These are phyloP conservation scores for Cinclus mexicanus DNA, from an alignment of 2,113 vertebrate genomes.

Conservation along the genomic window DNA sequence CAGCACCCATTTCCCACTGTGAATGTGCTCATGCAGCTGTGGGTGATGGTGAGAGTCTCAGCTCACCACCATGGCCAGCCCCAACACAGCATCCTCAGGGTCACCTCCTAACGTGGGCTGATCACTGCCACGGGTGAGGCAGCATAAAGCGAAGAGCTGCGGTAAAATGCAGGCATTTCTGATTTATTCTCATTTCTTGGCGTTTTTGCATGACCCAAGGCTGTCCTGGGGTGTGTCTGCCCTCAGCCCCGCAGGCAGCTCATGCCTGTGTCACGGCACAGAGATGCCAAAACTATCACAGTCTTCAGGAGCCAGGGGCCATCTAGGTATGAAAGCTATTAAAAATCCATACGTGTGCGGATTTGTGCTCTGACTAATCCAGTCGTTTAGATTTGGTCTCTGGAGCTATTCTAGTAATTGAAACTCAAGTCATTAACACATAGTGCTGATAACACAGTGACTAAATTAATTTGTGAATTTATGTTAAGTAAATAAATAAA, in stretches of 20 bases:
- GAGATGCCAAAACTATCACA: not conserved
- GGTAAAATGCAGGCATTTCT: not conserved
- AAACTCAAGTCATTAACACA: not conserved
- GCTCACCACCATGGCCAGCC: not conserved
- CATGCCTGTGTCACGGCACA: not conserved
- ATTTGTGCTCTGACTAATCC: constrained; percentile 11
- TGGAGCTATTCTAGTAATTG: constrained; percentile 2
- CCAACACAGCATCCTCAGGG: rapidly evolving
- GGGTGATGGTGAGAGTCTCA: not conserved
- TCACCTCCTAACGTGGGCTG: rapidly evolving
- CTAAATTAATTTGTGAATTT: not conserved
- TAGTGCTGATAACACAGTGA: not conserved
- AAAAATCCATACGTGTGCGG: rapidly evolving
- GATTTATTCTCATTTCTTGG: not conserved
- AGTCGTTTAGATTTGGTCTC: not conserved
- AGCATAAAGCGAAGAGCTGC: not conserved
- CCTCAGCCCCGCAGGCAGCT: not conserved
- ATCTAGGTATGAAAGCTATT: not conserved
- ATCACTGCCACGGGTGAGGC: not conserved
- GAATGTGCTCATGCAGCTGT: rapidly evolving
- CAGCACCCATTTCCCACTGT: not conserved
- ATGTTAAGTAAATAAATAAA: not conserved
- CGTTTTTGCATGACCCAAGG: rapidly evolving
- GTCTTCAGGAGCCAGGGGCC: not conserved
- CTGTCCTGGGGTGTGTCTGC: rapidly evolving